Percentiles rank a stretch among this genome's conserved stretches.
Conservation (phyloP, 2,113 vertebrate species). For the Hemichromis elongatus region DNA sequence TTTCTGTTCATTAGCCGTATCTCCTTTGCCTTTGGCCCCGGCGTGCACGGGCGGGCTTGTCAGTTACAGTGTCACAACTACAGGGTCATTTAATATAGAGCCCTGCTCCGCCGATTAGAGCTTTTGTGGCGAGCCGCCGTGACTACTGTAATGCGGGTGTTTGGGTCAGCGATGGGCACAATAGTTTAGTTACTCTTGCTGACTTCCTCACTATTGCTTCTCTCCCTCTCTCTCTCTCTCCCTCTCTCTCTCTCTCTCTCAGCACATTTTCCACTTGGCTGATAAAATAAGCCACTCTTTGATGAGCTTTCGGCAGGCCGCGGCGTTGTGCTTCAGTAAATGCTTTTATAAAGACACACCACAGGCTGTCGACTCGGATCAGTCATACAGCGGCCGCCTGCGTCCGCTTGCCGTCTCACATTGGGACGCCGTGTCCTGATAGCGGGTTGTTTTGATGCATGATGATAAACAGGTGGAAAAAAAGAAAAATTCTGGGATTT, state of each 20-base stretch:
- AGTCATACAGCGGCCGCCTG: constrained; percentile 33
- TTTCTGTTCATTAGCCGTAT: constrained; percentile 55
- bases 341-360: constrained; percentile 63
- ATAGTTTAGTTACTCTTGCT: constrained; percentile 60
- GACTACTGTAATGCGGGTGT: constrained; percentile 54
- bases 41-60: constrained; percentile 16
- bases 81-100: constrained; percentile 54
- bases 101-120: constrained; percentile 49
- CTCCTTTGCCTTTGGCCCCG: constrained; percentile 32
- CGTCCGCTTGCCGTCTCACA: not conserved
- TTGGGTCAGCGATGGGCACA: constrained; percentile 63
- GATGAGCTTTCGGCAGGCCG: constrained; percentile 62
- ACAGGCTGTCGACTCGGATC: constrained; percentile 61
- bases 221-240: not conserved
- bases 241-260: constrained; percentile 41
- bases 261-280: constrained; percentile 74
- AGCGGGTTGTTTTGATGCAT: not conserved
- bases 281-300: constrained; percentile 72
- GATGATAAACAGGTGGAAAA: not conserved
- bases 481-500: not conserved
- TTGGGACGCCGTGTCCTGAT: not conserved
- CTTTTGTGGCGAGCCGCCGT: constrained; percentile 53
- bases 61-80: constrained; percentile 45
- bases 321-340: constrained; percentile 50
- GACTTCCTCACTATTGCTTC: constrained; percentile 58